Conservation (phyloP, 1,140 invertebrate genomes). For the Penaeus vannamei region DNA sequence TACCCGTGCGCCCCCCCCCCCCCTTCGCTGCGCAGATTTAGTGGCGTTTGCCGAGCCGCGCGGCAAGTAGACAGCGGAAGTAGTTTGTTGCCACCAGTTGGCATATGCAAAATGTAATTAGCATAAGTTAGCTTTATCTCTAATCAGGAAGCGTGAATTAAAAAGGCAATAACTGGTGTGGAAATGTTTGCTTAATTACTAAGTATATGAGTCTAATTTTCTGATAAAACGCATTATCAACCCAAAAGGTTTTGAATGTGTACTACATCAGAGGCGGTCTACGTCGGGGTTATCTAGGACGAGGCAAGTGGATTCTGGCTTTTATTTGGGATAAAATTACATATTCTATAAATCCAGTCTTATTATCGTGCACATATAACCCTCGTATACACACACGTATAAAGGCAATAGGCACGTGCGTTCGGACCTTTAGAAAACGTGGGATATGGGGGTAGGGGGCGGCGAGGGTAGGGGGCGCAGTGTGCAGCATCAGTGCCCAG, state of each 20-base stretch:
- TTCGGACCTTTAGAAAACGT: too few species aligned
- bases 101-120: slow-evolving; percentile 52
- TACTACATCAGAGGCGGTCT: background rate
- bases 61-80: background rate
- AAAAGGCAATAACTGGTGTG: slow-evolving; percentile 49
- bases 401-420: too few species aligned
- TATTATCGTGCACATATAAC: too few species aligned
- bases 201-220: slow-evolving; percentile 50
- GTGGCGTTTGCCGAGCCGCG: background rate
- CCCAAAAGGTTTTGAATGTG: slow-evolving; percentile 2
- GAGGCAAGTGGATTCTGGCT: too few species aligned
- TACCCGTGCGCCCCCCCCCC: background rate
- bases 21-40: background rate
- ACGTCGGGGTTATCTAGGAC: too few species aligned
- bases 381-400: too few species aligned
- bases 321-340: too few species aligned
- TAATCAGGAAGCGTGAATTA: slow-evolving; percentile 45
- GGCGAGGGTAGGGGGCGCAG: too few species aligned
- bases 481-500: too few species aligned
- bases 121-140: slow-evolving; percentile 46
- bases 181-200: slow-evolving; percentile 51
- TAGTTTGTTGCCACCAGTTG: background rate
- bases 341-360: too few species aligned
- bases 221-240: slow-evolving; percentile 45
- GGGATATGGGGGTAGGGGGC: too few species aligned